phyloP scores from a whole-genome alignment of 2,113 vertebrate genomes.

The Mixornis gularis region DNA sequence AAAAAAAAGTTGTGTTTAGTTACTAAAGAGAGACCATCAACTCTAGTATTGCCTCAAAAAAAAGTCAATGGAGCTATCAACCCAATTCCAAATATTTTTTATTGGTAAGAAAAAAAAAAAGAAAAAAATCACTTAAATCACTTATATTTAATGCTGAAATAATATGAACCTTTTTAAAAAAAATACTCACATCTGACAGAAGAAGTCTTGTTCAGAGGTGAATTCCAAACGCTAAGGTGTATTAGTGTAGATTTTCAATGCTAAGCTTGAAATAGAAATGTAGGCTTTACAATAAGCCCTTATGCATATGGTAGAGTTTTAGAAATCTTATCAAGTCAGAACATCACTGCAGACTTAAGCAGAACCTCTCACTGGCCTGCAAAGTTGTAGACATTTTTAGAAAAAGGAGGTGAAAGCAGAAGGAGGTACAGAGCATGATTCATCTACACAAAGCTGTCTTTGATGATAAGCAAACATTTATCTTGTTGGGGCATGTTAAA shows the following conservation, averaged over 20 bases:
- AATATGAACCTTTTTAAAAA: background rate
- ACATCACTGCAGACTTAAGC: background rate
- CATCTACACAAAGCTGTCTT: slow-evolving; percentile 28
- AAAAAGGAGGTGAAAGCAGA: background rate
- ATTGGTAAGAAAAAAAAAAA: background rate
- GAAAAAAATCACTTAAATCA: background rate
- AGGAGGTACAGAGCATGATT: background rate
- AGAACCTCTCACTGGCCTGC: background rate
- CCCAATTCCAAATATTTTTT: background rate
- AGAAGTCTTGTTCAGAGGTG: background rate
- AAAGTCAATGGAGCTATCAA: background rate
- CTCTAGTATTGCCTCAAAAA: background rate
- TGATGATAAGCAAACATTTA: slow-evolving; percentile 47
- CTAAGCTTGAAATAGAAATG: background rate
- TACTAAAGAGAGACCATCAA: background rate
- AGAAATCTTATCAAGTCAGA: background rate
- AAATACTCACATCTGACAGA: background rate
- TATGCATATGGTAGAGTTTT: background rate
- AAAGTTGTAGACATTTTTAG: background rate
- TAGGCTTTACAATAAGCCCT: background rate
- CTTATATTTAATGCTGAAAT: background rate
- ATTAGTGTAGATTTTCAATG: background rate
- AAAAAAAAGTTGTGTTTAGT: background rate
- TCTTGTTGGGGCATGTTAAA: slow-evolving; percentile 3
- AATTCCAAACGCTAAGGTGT: background rate